Conservation (phyloP, 2,888 invertebrate species). For the Erynnis tages region DNA sequence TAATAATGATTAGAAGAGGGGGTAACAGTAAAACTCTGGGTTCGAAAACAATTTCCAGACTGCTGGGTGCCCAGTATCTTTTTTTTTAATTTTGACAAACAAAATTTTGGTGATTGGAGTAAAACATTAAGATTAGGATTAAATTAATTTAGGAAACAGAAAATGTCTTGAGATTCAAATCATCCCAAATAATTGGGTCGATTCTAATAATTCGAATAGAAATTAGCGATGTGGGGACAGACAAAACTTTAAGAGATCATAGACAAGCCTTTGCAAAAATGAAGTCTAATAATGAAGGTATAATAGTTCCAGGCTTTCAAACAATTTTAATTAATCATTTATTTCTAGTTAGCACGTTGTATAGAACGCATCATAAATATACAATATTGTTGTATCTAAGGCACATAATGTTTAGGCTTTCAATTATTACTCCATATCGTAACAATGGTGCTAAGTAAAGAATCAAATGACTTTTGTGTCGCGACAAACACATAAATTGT, state of each 20-base stretch:
- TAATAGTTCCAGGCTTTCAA: constrained; percentile 67
- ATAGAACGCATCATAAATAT: constrained; percentile 82
- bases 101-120: constrained; percentile 29
- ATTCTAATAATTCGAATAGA: constrained; percentile 20
- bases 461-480: constrained; percentile 44
- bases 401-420: constrained; percentile 83
- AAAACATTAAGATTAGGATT: constrained; percentile 24
- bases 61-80: constrained; percentile 53
- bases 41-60: constrained; percentile 68
- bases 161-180: constrained; percentile 4
- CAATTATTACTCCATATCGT: constrained; percentile 78
- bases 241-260: constrained; percentile 45
- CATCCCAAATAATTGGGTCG: constrained; percentile 25
- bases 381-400: constrained; percentile 83
- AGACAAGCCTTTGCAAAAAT: constrained; percentile 68
- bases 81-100: constrained; percentile 35
- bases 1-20: constrained; percentile 67
- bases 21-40: constrained; percentile 64
- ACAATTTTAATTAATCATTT: constrained; percentile 66
- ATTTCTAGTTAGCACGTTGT: constrained; percentile 81
- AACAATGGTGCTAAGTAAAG: constrained; percentile 75
- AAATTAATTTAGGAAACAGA: not conserved
- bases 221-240: constrained; percentile 42
- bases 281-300: constrained; percentile 65
- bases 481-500: constrained; percentile 50